Evolutionary conservation across 1,140 invertebrate species (phyloP).

Genomic region (Diabrotica undecimpunctata): DNA sequence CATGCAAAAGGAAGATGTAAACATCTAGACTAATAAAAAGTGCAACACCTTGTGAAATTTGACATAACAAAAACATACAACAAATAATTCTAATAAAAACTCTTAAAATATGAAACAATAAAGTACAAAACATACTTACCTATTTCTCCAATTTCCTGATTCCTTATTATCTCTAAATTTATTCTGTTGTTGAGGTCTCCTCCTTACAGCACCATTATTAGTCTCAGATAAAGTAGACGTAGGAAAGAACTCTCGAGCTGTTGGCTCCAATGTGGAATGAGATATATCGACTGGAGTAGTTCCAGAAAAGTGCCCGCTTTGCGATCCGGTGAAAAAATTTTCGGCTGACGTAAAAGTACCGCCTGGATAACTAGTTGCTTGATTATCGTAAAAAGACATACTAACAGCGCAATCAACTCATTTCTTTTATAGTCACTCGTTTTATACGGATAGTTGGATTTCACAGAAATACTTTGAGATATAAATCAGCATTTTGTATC

Average conservation of each 20-base stretch:
- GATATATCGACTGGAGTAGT: background rate
- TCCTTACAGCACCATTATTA: conserved; percentile 16
- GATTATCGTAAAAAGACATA: conserved; percentile 9
- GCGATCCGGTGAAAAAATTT: background rate
- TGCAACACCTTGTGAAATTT: too few species aligned
- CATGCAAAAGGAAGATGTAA: too few species aligned
- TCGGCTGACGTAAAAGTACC: background rate
- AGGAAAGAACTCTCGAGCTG: conserved; percentile 18
- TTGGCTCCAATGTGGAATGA: conserved; percentile 16
- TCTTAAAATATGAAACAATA: too few species aligned
- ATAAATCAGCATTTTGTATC: too few species aligned
- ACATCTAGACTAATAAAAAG: too few species aligned
- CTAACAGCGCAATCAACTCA: background rate
- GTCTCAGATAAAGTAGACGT: background rate
- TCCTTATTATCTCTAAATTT: background rate
- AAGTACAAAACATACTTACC: background rate
- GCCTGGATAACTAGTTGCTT: background rate
- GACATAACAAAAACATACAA: too few species aligned
- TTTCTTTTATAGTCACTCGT: background rate
- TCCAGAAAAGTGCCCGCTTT: background rate
- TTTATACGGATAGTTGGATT: conserved; percentile 21
- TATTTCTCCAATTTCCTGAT: background rate
- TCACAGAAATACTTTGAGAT: background rate
- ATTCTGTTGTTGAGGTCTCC: conserved; percentile 9
- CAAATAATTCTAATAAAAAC: too few species aligned